Percentiles rank a stretch among this genome's conserved stretches.
Conservation (phyloP, 2,113 vertebrate genomes). For the Syngnathus floridae region DNA sequence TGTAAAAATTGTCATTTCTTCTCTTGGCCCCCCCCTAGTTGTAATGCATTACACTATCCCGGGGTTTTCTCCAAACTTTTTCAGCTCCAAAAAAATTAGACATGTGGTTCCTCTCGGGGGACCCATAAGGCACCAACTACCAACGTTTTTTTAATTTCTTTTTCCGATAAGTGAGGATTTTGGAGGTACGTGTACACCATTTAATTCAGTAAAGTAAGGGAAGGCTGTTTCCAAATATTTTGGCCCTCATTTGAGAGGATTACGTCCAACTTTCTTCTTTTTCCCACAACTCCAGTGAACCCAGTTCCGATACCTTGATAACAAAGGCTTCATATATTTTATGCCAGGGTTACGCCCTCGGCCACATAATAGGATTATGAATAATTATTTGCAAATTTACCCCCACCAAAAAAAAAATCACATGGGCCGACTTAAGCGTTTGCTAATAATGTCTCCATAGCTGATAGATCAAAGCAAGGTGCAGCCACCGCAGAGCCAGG, state of each 20-base stretch:
- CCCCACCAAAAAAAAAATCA: constrained; percentile 88
- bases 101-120: background rate
- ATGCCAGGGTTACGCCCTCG: constrained; percentile 84
- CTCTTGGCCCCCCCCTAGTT: constrained; percentile 67
- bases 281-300: constrained; percentile 84
- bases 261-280: constrained; percentile 80
- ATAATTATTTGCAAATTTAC: constrained; percentile 95
- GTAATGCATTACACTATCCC: constrained; percentile 82
- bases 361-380: constrained; percentile 99
- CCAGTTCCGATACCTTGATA: constrained; percentile 76
- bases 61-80: background rate
- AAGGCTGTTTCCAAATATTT: constrained; percentile 25
- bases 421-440: constrained; percentile 96
- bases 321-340: constrained; percentile 93
- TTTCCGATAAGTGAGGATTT: too few relatives aligned
- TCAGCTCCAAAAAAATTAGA: background rate
- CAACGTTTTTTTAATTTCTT: background rate
- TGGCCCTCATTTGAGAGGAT: constrained; percentile 77
- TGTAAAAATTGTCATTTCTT: constrained; percentile 85
- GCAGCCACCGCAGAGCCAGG: constrained; percentile 78
- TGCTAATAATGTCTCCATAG: constrained; percentile 98
- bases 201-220: too few relatives aligned
- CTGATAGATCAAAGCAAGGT: constrained; percentile 94
- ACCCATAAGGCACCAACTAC: background rate
- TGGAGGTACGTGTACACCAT: too few relatives aligned